Evolutionary conservation across 2,113 vertebrate genomes (phyloP).

Genomic region (Galeopterus variegatus): DNA sequence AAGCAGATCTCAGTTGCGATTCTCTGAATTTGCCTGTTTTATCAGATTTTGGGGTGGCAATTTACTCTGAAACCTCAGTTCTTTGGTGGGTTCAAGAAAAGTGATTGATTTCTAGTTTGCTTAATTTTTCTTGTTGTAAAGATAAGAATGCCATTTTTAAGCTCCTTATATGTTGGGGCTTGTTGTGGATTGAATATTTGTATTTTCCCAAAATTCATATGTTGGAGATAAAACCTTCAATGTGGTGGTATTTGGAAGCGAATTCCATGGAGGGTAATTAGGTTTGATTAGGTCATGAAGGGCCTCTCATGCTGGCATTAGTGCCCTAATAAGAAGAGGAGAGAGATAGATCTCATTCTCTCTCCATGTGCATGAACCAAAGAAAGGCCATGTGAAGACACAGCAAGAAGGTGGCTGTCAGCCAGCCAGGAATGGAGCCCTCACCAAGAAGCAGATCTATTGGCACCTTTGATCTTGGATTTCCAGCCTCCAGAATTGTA

Average conservation of each 20-base stretch:
- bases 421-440: background rate
- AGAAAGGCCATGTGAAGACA: background rate
- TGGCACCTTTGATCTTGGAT: background rate
- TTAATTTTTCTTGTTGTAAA: background rate
- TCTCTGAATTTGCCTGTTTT: background rate
- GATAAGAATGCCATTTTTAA: background rate
- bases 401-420: background rate
- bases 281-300: background rate
- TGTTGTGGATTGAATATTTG: background rate
- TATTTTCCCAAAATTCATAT: background rate
- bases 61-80: background rate
- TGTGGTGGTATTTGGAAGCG: background rate
- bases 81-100: background rate
- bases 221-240: background rate
- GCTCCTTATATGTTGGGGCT: background rate
- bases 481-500: background rate
- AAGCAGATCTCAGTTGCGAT: background rate
- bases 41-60: background rate
- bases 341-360: background rate
- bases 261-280: background rate
- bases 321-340: background rate
- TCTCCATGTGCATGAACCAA: background rate
- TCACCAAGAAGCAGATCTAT: background rate
- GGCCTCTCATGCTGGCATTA: background rate
- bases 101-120: background rate